These are phyloP conservation scores for Cactoblastis cactorum DNA, from an alignment of 2,888 invertebrate species.

Conservation along the genomic window DNA sequence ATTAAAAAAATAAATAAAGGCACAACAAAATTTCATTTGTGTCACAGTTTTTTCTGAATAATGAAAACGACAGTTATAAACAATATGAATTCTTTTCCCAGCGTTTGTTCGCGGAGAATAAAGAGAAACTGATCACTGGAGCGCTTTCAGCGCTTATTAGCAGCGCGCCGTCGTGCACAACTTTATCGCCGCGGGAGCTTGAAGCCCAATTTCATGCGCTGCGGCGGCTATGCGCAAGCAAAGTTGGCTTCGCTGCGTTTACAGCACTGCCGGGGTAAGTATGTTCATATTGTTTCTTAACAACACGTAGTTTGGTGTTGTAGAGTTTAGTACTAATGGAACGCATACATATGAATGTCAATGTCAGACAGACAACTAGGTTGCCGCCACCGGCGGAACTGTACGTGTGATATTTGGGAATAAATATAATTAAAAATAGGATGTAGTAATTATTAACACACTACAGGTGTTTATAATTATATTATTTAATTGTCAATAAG, in stretches of 20 bases:
- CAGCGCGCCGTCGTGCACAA: conserved; percentile 52
- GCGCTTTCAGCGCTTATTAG: conserved; percentile 89
- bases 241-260: conserved; percentile 98
- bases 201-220: conserved; percentile 98
- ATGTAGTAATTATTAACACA: too few species aligned
- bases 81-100: conserved; percentile 53
- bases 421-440: too few species aligned
- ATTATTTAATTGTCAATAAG: too few species aligned
- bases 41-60: too few species aligned
- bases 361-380: too few species aligned
- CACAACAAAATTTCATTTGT: too few species aligned
- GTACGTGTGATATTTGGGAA: too few species aligned
- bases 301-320: not conserved
- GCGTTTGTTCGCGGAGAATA: conserved; percentile 98
- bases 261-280: conserved; percentile 91
- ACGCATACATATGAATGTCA: too few species aligned
- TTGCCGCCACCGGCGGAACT: too few species aligned
- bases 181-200: conserved; percentile 84
- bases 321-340: too few species aligned
- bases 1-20: too few species aligned
- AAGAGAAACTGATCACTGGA: conserved; percentile 96
- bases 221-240: conserved; percentile 95
- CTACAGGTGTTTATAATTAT: too few species aligned
- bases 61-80: not conserved
- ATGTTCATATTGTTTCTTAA: conserved; percentile 21